Evolutionary conservation across 2,797 vertebrate species (phyloP), one percentile per base, ranked within the genome.

Genomic region (Danio choprae): DNA sequence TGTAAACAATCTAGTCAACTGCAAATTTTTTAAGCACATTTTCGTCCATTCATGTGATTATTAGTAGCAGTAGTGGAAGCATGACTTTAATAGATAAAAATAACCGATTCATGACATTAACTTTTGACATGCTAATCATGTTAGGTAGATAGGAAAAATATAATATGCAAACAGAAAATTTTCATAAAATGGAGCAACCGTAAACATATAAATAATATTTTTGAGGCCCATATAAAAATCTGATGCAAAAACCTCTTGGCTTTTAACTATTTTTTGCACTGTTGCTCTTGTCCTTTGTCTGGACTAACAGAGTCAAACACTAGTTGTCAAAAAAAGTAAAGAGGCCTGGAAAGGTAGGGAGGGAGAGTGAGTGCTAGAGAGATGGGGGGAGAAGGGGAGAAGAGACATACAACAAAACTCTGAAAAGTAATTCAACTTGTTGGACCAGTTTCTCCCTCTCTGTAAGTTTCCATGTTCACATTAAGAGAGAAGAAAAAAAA

Each of bases 391-490:
- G 40, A 75, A 36, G 73, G 36, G 50, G 60, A 84, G 77, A 72
- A 69, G 41, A 84, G 78, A 68, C 68, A 67, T 22, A 58, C n/a
- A 73, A 67, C 59, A 83, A 90, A 86, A 86, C 87, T 75, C 59
- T 51, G 68, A 88, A 62, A 85, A 82, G 86, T 77, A 65, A 86
- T 81, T 40, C 75, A 91, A 93, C 93, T 80, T n/a, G 93, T 87
- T 86, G 20, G 50, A 81, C 91, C 69, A 84, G 91, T 90, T 86
- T 77, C 80, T 84, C 36, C 60, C 40, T 44, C 83, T 74, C 77
- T 71, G 56, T 85, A 92, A 88, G 85, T 89, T 86, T 90, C 83
- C 84, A 87, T 74, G 63, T 80, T 89, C 83, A 88, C 87, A 90
- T 91, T 77, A 77, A 77, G 70, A 55, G 60, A 87, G 83, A 82